Conservation (phyloP, 2,113 vertebrate species). For the Salvelinus fontinalis region DNA sequence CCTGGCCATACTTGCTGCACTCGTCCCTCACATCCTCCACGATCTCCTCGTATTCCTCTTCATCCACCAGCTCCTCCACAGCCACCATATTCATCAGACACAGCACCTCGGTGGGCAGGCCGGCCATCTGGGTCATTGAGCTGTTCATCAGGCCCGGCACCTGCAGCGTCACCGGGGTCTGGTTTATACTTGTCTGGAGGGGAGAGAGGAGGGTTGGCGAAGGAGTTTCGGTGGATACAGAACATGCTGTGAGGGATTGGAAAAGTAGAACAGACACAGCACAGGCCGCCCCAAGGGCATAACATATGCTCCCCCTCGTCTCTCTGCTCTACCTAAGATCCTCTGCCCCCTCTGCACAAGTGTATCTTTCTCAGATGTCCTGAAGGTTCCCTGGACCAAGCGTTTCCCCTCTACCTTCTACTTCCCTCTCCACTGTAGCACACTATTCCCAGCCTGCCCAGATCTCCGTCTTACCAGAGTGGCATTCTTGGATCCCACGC, state of each 20-base stretch:
- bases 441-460: too few species aligned
- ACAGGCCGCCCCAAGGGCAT: too few species aligned
- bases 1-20: conserved; percentile 91
- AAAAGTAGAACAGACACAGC: too few species aligned
- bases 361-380: too few species aligned
- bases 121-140: conserved; percentile 87
- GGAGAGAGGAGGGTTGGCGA: background rate
- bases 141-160: conserved; percentile 90
- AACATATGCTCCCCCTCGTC: too few species aligned
- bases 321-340: too few species aligned
- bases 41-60: conserved; percentile 92
- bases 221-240: background rate
- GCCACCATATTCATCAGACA: conserved; percentile 97
- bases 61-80: conserved; percentile 88
- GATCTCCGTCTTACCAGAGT: conserved; percentile 77
- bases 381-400: background rate
- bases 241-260: background rate
- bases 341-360: too few species aligned
- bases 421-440: background rate
- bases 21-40: conserved; percentile 90
- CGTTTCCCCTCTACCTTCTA: background rate
- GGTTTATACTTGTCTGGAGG: conserved; percentile 87
- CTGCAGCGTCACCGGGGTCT: conserved; percentile 92
- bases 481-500: conserved; percentile 91
- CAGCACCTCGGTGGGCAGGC: conserved; percentile 88